Percentiles rank a stretch among this genome's conserved stretches.
These are phyloP conservation scores for Bellardia bayeri DNA, from an alignment of 2,888 invertebrate genomes.

Conservation along the genomic window DNA sequence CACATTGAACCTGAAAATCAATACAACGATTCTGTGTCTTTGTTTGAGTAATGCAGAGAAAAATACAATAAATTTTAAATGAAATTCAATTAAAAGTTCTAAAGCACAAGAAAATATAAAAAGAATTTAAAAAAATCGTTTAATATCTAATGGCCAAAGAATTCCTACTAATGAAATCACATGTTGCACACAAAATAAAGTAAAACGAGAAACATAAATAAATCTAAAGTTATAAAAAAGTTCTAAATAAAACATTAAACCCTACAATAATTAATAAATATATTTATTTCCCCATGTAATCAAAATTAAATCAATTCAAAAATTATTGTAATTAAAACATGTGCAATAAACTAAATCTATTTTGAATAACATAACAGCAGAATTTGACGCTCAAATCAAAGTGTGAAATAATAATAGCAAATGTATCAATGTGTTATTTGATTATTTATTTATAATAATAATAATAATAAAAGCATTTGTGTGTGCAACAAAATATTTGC, in stretches of 20 bases:
- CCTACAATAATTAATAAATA: neutral
- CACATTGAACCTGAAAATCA: conserved; percentile 22
- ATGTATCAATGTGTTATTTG: neutral
- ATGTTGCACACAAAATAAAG: neutral
- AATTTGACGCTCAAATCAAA: neutral
- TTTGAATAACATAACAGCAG: neutral
- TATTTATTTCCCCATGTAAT: too few species aligned
- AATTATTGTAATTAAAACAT: neutral
- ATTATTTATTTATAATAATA: conserved; percentile 1
- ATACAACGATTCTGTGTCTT: conserved; percentile 10
- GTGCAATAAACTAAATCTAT: neutral
- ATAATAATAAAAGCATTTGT: neutral
- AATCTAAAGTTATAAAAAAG: neutral
- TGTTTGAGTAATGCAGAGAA: neutral
- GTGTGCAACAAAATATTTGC: neutral
- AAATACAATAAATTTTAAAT: conserved; percentile 31
- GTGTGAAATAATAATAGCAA: conserved; percentile 24
- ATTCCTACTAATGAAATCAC: neutral
- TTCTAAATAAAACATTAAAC: neutral
- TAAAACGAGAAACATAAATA: neutral
- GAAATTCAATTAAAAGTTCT: conserved; percentile 51
- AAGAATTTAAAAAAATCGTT: neutral
- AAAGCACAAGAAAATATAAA: conserved; percentile 16
- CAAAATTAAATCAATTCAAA: neutral
- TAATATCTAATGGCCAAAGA: neutral